These are phyloP conservation scores for Zeuzera pyrina DNA, from an alignment of 2,888 invertebrate species.

Conservation along the genomic window DNA sequence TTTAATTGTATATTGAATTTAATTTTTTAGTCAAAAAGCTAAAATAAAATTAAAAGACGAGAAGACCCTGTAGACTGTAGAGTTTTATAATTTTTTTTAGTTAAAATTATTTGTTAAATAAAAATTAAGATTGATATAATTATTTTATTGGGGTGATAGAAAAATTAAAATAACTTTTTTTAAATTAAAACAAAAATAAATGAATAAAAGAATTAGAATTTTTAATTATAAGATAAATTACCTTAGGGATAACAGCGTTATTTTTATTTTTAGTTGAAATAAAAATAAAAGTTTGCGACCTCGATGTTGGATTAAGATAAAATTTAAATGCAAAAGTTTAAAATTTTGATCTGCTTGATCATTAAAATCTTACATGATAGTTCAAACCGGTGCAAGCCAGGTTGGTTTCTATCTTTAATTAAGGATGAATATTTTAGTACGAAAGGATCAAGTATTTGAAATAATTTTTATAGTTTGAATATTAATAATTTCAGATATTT, in stretches of 20 bases:
- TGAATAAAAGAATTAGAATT: slow-evolving; percentile 77
- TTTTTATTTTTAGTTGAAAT: slow-evolving; percentile 83
- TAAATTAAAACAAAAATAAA: slow-evolving; percentile 67
- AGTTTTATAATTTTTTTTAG: slow-evolving; percentile 71
- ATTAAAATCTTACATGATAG: slow-evolving; percentile 89
- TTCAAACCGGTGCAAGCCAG: too few relatives aligned
- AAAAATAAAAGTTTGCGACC: slow-evolving; percentile 84
- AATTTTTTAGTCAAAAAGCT: too few relatives aligned
- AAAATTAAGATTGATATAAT: slow-evolving; percentile 28
- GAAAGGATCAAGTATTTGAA: too few relatives aligned
- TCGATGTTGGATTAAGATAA: slow-evolving; percentile 91
- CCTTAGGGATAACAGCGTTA: slow-evolving; percentile 90
- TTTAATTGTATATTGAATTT: too few relatives aligned
- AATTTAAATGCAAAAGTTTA: slow-evolving; percentile 78
- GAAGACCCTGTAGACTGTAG: too few relatives aligned
- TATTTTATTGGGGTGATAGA: slow-evolving; percentile 78
- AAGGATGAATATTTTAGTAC: too few relatives aligned
- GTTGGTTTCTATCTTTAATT: too few relatives aligned
- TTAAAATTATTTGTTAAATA: slow-evolving; percentile 41
- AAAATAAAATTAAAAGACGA: too few relatives aligned
- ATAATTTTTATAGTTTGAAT: too few relatives aligned
- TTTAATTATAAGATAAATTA: too few relatives aligned
- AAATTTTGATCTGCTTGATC: slow-evolving; percentile 85
- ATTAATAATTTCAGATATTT: too few relatives aligned
- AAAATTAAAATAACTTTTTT: slow-evolving; percentile 75